Evolutionary conservation across 1,140 invertebrate species (phyloP), one percentile per base, ranked within the genome.

Genomic region (Panagrolaimus sp.): DNA sequence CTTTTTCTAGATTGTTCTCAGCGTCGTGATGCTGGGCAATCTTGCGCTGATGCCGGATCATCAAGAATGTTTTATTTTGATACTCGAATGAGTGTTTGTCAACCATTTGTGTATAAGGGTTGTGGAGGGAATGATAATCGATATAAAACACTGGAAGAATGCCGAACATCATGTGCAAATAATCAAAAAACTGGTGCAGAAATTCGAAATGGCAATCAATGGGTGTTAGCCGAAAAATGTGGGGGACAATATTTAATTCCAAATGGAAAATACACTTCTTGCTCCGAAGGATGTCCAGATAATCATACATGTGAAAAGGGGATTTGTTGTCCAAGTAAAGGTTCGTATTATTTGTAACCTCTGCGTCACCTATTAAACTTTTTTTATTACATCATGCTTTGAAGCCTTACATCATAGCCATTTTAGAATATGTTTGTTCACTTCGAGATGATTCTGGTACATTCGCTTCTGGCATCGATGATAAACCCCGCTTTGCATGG

Each of bases 401-500:
- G 9, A 57, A 57, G 2, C 13, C 2, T 38, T 38, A 4, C 31
- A 4, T 7, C 16, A 23, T n/a, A n/a, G 8, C 16, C 20, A n/a
- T 72, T 73, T 74, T 31, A 76, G 74, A 76, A 25, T 68, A 74
- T 48, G 74, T 76, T 9, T 76, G 74, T 46, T 63, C 76, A 4
- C 68, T 76, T 14, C 67, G 27, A 16, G 76, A 79, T 31, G 73
- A 76, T 66, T 66, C 72, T 14, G 74, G 74, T 16, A 75, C 76
- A 44, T 76, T 76, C 61, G 76, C 75, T 31, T 73, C 74, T 23
- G 74, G 76, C 5, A 61, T 76, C 5, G 74, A 67, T 16, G 74
- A 76, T 47, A 78, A 78, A 16, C 74, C 74, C 0, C 51, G 74
- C 23, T 76, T 76, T 20, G 74, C 74, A 5, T 76, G 76, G 77